Base-by-base conservation (phyloP, 2,113 vertebrate species). In the Neodon shergylaensis region DNA sequence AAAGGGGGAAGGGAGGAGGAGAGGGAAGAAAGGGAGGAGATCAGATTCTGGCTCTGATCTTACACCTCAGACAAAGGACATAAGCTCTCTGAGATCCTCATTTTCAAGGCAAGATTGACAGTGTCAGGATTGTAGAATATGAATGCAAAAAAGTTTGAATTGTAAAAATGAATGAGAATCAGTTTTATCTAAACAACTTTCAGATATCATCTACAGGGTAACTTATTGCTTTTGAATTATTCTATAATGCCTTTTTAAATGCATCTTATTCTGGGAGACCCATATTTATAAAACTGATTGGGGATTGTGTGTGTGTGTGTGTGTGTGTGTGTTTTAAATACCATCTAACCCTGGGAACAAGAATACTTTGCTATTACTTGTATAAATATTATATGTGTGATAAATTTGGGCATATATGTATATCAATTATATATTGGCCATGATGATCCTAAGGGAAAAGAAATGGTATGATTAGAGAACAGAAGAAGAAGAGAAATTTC, bases 81-180 rank as follows among this genome's bases (percentile, higher is more conserved):
- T 31, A 36, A 76, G 3, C 19, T 88, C 70, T 82, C 90, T 3
- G 24, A 68, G 61, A 42, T 10, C 10, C 66, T 77, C 3, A 7
- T 54, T 92, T 82, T 39, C 52, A 91, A 92, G 96, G 36, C 14
- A 79, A 44, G 26, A 94, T 85, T 87, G 44, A 68, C 13, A 24
- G 19, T 26, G 7, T 66, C 82, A 86, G 76, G 47, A 54, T 72
- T 72, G 44, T 17, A 54, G 3, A 54, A 54, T 54, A 54, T 17
- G 54, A 54, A 54, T 54, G 52, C 54, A 54, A 54, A 54, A 54
- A 54, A 17, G 54, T 54, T 1, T 54, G 54, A 54, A 44, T 31
- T 44, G 0, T 79, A 26, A 86, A 39, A 66, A 89, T 70, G 26
- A 65, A 78, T n/a, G 49, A 94, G 28, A 47, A 77, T 24, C 44